Conservation (phyloP, 1,140 invertebrate genomes). For the Penaeus vannamei region DNA sequence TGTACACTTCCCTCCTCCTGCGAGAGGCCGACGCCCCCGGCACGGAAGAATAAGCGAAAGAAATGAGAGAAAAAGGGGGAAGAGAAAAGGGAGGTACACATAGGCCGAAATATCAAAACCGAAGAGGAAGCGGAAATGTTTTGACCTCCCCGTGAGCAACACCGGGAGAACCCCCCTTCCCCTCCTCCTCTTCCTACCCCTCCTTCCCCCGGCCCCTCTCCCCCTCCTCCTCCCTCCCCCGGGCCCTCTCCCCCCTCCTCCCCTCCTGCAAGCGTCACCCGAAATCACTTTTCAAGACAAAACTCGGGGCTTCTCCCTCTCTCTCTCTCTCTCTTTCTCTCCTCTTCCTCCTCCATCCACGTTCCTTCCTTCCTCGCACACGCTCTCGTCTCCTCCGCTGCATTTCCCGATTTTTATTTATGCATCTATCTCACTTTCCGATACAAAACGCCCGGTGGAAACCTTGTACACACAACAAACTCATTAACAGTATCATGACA, state of each 20-base stretch:
- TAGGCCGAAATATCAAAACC: conserved; percentile 35
- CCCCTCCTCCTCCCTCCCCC: not conserved
- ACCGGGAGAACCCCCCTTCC: conserved; percentile 34
- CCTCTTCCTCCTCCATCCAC: conserved; percentile 19
- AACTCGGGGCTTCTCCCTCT: conserved; percentile 54
- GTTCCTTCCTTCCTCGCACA: not conserved
- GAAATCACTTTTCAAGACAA: conserved; percentile 67
- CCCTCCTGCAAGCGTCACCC: conserved; percentile 65
- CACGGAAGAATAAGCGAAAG: too few relatives aligned
- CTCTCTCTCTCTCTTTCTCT: conserved; percentile 41
- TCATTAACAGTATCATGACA: conserved; percentile 67
- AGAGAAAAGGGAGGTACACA: too few relatives aligned
- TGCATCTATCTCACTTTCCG: not conserved
- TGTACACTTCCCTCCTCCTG: not conserved
- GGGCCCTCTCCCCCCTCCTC: not conserved
- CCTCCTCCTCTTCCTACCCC: not conserved
- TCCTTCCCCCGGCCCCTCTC: not conserved
- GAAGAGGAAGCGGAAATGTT: conserved; percentile 63
- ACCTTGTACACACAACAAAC: conserved; percentile 53
- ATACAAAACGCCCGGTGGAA: conserved; percentile 12
- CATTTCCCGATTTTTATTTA: not conserved
- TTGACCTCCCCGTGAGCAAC: conserved; percentile 64
- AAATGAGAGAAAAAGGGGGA: too few relatives aligned
- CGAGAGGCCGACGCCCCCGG: not conserved
- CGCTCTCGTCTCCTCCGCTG: not conserved